phyloP scores from a whole-genome alignment of 2,113 vertebrate genomes.

The Cranoglanis bouderius region DNA sequence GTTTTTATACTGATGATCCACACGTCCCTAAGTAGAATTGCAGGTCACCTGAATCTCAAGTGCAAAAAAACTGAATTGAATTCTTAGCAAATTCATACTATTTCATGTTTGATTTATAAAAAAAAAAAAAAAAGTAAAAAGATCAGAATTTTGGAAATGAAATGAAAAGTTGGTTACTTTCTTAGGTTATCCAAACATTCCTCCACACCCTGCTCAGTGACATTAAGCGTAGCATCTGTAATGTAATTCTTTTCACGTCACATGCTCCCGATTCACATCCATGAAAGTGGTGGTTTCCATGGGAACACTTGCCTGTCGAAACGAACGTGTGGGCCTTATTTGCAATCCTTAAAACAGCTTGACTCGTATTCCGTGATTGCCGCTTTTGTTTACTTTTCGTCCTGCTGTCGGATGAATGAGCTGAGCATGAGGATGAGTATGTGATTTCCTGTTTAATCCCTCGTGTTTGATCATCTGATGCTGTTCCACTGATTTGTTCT shows the following conservation, averaged over 20 bases:
- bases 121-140: background rate
- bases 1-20: background rate
- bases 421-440: background rate
- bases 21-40: background rate
- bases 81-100: background rate
- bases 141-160: background rate
- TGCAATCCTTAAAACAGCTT: constrained; percentile 25
- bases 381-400: background rate
- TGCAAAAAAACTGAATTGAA: background rate
- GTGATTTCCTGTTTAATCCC: background rate
- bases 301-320: constrained; percentile 64
- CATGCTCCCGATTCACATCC: constrained; percentile 13
- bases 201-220: background rate
- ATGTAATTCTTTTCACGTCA: constrained; percentile 34
- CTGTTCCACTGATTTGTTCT: background rate
- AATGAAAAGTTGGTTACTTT: background rate
- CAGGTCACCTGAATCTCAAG: background rate
- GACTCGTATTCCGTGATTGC: background rate
- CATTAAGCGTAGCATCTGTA: constrained; percentile 22
- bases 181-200: background rate
- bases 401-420: background rate
- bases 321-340: constrained; percentile 46
- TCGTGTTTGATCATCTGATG: background rate
- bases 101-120: too few relatives aligned
- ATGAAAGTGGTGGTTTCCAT: constrained; percentile 70